Conservation (phyloP, 2,113 vertebrate species). For the Hemibagrus wyckioides region DNA sequence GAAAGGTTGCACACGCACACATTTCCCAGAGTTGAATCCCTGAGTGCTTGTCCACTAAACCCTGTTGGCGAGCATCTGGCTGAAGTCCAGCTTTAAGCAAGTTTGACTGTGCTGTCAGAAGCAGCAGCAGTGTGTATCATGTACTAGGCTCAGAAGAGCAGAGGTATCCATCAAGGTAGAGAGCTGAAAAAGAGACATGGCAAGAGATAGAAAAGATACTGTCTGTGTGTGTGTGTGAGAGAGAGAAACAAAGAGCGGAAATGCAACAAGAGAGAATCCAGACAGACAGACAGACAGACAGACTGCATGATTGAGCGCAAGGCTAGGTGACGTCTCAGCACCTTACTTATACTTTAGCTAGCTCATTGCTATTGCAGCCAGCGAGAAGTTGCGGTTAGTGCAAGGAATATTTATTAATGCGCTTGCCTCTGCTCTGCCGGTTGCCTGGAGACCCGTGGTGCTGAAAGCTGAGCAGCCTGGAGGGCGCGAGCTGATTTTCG, state of each 20-base stretch:
- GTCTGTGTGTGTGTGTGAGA: not conserved
- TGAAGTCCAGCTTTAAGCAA: conserved; percentile 27
- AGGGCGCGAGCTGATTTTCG: conserved; percentile 36
- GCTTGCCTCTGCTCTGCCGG: conserved; percentile 30
- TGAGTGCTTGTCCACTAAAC: conserved; percentile 27
- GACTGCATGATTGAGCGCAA: not conserved
- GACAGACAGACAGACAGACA: conserved; percentile 13
- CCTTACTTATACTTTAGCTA: conserved; percentile 21
- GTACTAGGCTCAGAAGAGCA: conserved; percentile 30
- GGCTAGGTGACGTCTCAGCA: not conserved
- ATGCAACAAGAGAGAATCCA: not conserved
- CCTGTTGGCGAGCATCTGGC: conserved; percentile 5
- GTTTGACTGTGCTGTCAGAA: conserved; percentile 44
- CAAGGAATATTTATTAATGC: conserved; percentile 40
- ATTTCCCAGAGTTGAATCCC: conserved; percentile 2
- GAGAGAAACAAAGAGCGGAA: not conserved
- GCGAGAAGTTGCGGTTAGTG: conserved; percentile 14
- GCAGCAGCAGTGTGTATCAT: conserved; percentile 16
- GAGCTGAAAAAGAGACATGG: conserved; percentile 1
- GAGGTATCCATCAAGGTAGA: conserved; percentile 34
- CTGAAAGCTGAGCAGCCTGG: conserved; percentile 49
- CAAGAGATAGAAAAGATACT: not conserved
- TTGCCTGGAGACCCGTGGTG: conserved; percentile 56
- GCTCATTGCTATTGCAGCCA: not conserved
- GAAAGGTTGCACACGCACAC: not conserved